Conservation (phyloP, 1,140 invertebrate species). For the Homarus americanus region DNA sequence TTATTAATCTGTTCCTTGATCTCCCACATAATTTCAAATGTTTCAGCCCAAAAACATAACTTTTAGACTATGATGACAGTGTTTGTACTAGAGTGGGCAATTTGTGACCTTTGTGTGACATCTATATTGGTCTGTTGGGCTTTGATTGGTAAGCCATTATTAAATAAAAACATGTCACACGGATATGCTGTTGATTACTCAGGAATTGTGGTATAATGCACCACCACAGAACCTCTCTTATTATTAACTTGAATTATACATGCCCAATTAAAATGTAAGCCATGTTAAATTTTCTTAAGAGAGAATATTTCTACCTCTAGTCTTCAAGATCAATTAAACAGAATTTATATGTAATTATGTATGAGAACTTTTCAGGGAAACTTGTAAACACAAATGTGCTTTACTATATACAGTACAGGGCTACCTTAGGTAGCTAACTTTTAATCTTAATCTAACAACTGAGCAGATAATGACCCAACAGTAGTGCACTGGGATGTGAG, state of each 20-base stretch:
- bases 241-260: background rate
- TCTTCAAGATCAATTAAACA: background rate
- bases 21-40: background rate
- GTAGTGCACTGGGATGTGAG: background rate
- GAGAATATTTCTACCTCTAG: background rate
- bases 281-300: background rate
- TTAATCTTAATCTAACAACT: constrained; percentile 10
- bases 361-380: background rate
- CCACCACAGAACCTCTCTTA: background rate
- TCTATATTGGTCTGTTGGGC: background rate
- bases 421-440: background rate
- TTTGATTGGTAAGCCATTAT: background rate
- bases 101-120: constrained; percentile 3
- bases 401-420: background rate
- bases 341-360: background rate
- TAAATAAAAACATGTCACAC: background rate
- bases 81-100: background rate
- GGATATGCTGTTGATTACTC: background rate
- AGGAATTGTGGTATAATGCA: background rate
- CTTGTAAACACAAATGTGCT: background rate
- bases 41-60: background rate
- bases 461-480: constrained; percentile 14
- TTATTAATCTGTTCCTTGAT: background rate
- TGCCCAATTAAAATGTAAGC: background rate
- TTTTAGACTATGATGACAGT: background rate